phyloP scores from a whole-genome alignment of 2,888 invertebrate genomes.

The Ophioninae sp. region DNA sequence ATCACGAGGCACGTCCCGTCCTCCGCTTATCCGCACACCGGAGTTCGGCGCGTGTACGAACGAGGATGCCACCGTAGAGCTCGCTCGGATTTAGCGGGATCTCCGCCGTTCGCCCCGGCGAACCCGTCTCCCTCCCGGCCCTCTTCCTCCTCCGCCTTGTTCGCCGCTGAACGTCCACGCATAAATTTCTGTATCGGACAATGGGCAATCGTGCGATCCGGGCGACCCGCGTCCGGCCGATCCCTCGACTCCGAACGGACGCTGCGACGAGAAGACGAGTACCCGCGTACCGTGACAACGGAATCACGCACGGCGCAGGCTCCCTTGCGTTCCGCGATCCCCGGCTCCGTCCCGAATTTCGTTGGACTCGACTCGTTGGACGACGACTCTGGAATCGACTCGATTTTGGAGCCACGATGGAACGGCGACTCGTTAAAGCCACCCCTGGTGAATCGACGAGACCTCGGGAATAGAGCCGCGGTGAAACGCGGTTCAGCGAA shows the following conservation, averaged over 20 bases:
- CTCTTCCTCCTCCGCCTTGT: conserved; percentile 72
- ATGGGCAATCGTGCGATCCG: conserved; percentile 80
- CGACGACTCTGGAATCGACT: background rate
- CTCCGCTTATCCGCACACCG: conserved; percentile 76
- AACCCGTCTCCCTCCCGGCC: background rate
- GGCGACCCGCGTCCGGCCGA: conserved; percentile 63
- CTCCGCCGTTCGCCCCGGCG: conserved; percentile 64
- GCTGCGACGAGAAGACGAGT: conserved; percentile 17
- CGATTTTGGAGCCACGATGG: too few species aligned
- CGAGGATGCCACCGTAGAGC: conserved; percentile 43
- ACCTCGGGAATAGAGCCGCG: too few species aligned
- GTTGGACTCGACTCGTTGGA: background rate
- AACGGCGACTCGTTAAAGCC: too few species aligned
- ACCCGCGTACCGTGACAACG: background rate
- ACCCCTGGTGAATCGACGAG: too few species aligned
- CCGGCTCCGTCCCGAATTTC: background rate
- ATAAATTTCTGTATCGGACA: conserved; percentile 81
- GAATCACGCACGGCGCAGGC: conserved; percentile 4
- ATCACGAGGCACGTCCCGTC: conserved; percentile 77
- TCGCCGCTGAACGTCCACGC: conserved; percentile 77
- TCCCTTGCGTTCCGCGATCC: background rate
- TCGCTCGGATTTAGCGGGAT: conserved; percentile 70
- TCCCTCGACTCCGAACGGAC: conserved; percentile 30
- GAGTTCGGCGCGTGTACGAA: conserved; percentile 69
- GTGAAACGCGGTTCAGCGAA: too few species aligned